Percentiles rank a stretch among this genome's conserved stretches.
These are phyloP conservation scores for Autographa gamma DNA, from an alignment of 2,888 invertebrate genomes.

Conservation along the genomic window DNA sequence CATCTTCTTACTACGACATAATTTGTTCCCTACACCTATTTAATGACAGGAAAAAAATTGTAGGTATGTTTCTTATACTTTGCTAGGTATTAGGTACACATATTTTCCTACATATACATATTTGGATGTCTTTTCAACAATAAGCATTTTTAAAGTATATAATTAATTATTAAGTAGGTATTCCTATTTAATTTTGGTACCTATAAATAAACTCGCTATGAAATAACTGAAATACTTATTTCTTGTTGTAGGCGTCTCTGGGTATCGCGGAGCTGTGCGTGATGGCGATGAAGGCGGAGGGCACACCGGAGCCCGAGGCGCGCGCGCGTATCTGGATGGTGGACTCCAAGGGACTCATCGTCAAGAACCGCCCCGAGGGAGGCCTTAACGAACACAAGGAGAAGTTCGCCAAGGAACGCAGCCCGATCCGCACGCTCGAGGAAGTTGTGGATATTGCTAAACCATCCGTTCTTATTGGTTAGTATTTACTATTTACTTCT, in stretches of 20 bases:
- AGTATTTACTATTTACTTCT: constrained; percentile 37
- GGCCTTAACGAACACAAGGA: constrained; percentile 94
- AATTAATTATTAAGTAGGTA: too few relatives aligned
- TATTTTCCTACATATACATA: too few relatives aligned
- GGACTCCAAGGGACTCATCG: constrained; percentile 98
- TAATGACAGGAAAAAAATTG: too few relatives aligned
- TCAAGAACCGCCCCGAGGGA: constrained; percentile 94
- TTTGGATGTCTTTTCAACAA: too few relatives aligned
- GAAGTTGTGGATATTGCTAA: constrained; percentile 94
- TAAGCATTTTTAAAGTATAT: too few relatives aligned
- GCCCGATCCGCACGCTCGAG: constrained; percentile 93
- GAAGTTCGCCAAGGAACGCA: constrained; percentile 93
- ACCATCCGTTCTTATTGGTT: constrained; percentile 97
- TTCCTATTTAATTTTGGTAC: too few relatives aligned
- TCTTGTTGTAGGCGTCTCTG: constrained; percentile 93
- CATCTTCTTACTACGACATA: background rate
- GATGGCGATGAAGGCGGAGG: constrained; percentile 97
- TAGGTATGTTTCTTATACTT: too few relatives aligned
- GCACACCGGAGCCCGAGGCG: constrained; percentile 93
- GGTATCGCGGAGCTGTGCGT: constrained; percentile 98
- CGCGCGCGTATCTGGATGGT: constrained; percentile 96
- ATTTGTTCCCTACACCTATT: background rate
- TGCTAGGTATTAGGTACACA: too few relatives aligned
- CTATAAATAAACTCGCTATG: too few relatives aligned
- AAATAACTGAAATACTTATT: background rate